Base-by-base conservation (phyloP, 2,113 vertebrate genomes). In the Tautogolabrus adspersus region DNA sequence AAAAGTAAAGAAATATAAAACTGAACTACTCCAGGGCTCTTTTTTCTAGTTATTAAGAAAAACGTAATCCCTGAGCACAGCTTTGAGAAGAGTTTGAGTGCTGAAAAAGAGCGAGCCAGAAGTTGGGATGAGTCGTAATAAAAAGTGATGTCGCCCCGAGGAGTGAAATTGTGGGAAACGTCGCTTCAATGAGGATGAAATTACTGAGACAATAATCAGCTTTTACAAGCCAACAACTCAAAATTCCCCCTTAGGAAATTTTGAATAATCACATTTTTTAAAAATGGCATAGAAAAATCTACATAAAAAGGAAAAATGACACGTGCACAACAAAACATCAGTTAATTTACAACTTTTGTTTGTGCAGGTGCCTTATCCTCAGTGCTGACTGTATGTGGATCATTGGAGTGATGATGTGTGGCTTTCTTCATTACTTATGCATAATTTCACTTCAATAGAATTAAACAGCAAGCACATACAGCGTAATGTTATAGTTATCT, bases 41-140 rank as follows among this genome's bases (percentile, higher is more conserved):
- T 63, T 34, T 56, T 66, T 66, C 51, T 23, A 5, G 22, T 69
- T 19, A 13, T 76, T 54, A 21, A 58, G 40, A 26, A 30, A 74
- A 69, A 57, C 12, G 1, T 47, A 63, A 80, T 75, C 72, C 72
- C 44, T 19, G 49, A 49, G 51, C 3, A 6, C 7, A 19, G 55
- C 11, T 23, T 38, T 72, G 1, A 56, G 30, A 40, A 42, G 21
- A 64, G 51, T 71, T 60, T 56, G 58, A 71, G 52, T 2, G 38
- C 38, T 61, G 34, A 72, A 42, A 72, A 34, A 66, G 56, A 60
- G 49, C 1, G 18, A 71, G 61, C 59, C 52, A 7, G 47, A 46
- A 64, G 59, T 77, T 51, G 21, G 61, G 34, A 71, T 42, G 64
- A 66, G 74, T n/a, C 12, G 63, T 38, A 49, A 58, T 1, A 42